Evolutionary conservation across 2,797 vertebrate genomes (phyloP).

Genomic region (Alfaro cultratus): DNA sequence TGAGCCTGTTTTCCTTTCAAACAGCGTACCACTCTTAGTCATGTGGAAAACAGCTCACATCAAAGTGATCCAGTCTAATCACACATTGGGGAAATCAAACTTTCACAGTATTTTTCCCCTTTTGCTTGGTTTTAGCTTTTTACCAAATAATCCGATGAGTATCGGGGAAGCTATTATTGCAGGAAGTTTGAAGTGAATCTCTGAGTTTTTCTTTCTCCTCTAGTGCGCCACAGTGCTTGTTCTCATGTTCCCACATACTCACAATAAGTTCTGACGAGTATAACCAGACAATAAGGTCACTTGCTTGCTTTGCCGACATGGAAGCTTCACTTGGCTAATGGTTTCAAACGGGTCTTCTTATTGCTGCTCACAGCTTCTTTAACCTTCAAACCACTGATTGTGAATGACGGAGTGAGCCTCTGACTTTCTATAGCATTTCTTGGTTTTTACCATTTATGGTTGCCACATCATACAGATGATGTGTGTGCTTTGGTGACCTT

Average conservation of each 20-base stretch:
- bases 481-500: slow-evolving; percentile 7
- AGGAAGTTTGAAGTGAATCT: slow-evolving; percentile 22
- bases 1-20: slow-evolving; percentile 50
- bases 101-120: slow-evolving; percentile 21
- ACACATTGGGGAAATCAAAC: slow-evolving; percentile 65
- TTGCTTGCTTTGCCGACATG: slow-evolving; percentile 1
- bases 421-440: not conserved
- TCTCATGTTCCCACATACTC: slow-evolving; percentile 5
- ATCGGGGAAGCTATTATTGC: slow-evolving; percentile 27
- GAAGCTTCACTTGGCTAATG: slow-evolving; percentile 5
- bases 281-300: not conserved
- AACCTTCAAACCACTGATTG: slow-evolving; percentile 20
- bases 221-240: not conserved
- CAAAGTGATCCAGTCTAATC: slow-evolving; percentile 64
- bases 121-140: slow-evolving; percentile 11
- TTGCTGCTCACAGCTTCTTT: slow-evolving; percentile 13
- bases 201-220: not conserved
- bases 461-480: slow-evolving; percentile 7
- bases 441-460: slow-evolving; percentile 4
- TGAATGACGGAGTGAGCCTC: slow-evolving; percentile 12
- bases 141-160: slow-evolving; percentile 5
- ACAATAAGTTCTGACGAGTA: not conserved
- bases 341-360: slow-evolving; percentile 12
- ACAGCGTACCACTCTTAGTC: slow-evolving; percentile 20
- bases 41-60: slow-evolving; percentile 53